These are phyloP conservation scores for Colletes collaris DNA, from an alignment of 2,888 invertebrate species.

Conservation along the genomic window DNA sequence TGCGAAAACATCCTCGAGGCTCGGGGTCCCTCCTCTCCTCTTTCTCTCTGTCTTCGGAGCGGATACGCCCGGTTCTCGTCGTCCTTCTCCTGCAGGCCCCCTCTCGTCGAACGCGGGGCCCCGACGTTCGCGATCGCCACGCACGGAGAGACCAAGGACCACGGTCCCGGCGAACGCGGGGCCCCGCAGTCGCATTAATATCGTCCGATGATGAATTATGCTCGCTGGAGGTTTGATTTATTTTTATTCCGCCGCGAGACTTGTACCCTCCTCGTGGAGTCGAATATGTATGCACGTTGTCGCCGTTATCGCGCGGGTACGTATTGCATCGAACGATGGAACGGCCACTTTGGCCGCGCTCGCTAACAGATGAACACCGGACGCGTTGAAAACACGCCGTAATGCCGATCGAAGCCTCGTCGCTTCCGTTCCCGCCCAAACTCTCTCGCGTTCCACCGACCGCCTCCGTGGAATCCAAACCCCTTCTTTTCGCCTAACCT, in stretches of 20 bases:
- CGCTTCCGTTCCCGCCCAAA: constrained; percentile 4
- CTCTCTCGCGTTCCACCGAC: no score
- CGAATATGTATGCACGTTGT: constrained; percentile 48
- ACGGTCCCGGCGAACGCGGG: constrained; percentile 46
- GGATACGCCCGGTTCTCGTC: constrained; percentile 9
- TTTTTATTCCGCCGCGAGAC: constrained; percentile 64
- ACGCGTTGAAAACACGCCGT: constrained; percentile 32
- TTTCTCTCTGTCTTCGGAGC: constrained; percentile 3
- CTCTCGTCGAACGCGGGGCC: constrained; percentile 37
- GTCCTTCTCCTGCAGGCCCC: constrained; percentile 19
- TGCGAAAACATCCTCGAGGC: constrained; percentile 68
- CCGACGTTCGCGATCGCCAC: constrained; percentile 18
- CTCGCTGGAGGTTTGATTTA: constrained; percentile 58
- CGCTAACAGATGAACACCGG: constrained; percentile 33
- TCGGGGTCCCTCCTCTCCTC: constrained; percentile 10
- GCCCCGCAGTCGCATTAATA: constrained; percentile 75
- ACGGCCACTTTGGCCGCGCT: constrained; percentile 6
- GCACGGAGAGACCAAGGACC: constrained; percentile 20
- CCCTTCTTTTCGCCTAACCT: no score
- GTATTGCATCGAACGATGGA: constrained; percentile 48
- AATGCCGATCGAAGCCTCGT: constrained; percentile 34
- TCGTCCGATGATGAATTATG: constrained; percentile 77
- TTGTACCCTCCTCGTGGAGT: constrained; percentile 44
- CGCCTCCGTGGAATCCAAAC: no score
- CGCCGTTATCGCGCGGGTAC: constrained; percentile 55